A percentile compares a stretch with the other conserved stretches of the same genome.
Conservation (phyloP, 2,113 vertebrate species). For the Salminus brasiliensis region DNA sequence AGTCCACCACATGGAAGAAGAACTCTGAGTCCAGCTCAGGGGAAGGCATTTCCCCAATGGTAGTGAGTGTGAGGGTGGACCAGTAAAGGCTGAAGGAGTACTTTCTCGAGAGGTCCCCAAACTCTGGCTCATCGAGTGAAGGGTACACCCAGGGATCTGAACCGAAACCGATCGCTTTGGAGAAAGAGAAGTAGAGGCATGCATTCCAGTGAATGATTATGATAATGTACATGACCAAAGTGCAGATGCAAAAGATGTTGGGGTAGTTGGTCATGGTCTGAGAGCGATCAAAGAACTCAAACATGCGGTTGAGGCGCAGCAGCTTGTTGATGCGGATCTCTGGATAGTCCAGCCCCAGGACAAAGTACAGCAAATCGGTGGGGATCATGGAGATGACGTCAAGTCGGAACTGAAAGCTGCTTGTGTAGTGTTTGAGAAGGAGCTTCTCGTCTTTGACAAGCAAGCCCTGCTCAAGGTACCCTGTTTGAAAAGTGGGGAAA, state of each 20-base stretch:
- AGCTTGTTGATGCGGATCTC: slow-evolving; percentile 94
- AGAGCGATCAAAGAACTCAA: slow-evolving; percentile 93
- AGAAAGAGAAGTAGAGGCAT: slow-evolving; percentile 95
- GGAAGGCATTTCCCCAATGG: slow-evolving; percentile 94
- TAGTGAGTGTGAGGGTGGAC: slow-evolving; percentile 95
- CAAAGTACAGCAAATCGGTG: slow-evolving; percentile 88
- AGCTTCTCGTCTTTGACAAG: slow-evolving; percentile 86
- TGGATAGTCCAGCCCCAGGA: slow-evolving; percentile 89
- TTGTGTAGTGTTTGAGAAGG: slow-evolving; percentile 81
- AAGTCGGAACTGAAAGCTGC: slow-evolving; percentile 85
- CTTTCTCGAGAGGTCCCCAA: slow-evolving; percentile 86
- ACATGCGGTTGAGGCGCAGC: slow-evolving; percentile 88
- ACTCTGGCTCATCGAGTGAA: slow-evolving; percentile 75
- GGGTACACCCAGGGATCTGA: slow-evolving; percentile 80
- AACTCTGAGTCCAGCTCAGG: slow-evolving; percentile 93
- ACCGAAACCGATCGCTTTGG: slow-evolving; percentile 88
- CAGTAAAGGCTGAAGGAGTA: slow-evolving; percentile 96
- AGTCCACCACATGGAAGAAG: slow-evolving; percentile 90
- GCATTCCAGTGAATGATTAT: slow-evolving; percentile 99
- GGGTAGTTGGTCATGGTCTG: slow-evolving; percentile 97
- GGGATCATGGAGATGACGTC: slow-evolving; percentile 89
- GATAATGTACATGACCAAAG: slow-evolving; percentile 96
- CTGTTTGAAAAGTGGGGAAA: slow-evolving; percentile 23
- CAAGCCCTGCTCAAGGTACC: slow-evolving; percentile 88
- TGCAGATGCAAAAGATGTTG: slow-evolving; percentile 94